Base-by-base conservation (phyloP, 2,113 vertebrate genomes). In the Xiphorhynchus elegans region DNA sequence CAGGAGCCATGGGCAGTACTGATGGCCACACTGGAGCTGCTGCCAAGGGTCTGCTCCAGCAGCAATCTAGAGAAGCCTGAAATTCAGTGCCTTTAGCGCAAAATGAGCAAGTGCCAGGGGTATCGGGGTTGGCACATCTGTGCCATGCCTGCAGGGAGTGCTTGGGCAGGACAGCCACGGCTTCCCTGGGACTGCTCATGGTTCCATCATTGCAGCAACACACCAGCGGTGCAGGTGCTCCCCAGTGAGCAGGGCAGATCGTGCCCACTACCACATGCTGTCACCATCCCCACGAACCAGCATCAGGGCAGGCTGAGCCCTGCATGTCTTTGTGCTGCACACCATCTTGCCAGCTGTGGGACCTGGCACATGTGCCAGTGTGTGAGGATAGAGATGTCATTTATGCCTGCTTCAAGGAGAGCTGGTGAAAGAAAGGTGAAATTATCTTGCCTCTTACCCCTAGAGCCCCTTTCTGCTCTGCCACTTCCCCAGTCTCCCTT, bases 171-270 rank as follows among this genome's bases (percentile, higher is more conserved):
- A 47, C 26, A 24, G 28, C 15, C 33, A 4, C 50, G 7, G 39
- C 68, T 52, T 9, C 18, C 44, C 44, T 5, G 24, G 46, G 21
- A 11, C 13, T 3, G 9, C 39, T 44, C n/a, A 0, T 1, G 1
- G 19, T 28, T 20, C 89, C 16, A 0, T 29, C 24, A 1, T 1
- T 4, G 37, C 31, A 33, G 37, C 31, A 2, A 2, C 1, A 53
- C 15, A 3, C 12, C 39, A 7, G 56, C 0, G 0, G 52, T 17
- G 31, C 4, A 11, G 39, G 68, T 17, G 78, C 23, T 87, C 21
- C 23, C 33, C 0, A 1, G n/a, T 0, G 6, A 63, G 75, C 5
- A 7, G 47, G 42, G 33, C 52, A 40, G 1, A 72, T 39, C 7
- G 0, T 67, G 70, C 66, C 80, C 70, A 13, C 3, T 2, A 0